Evolutionary conservation across 2,113 vertebrate species (phyloP).

Genomic region (Boleophthalmus pectinirostris): DNA sequence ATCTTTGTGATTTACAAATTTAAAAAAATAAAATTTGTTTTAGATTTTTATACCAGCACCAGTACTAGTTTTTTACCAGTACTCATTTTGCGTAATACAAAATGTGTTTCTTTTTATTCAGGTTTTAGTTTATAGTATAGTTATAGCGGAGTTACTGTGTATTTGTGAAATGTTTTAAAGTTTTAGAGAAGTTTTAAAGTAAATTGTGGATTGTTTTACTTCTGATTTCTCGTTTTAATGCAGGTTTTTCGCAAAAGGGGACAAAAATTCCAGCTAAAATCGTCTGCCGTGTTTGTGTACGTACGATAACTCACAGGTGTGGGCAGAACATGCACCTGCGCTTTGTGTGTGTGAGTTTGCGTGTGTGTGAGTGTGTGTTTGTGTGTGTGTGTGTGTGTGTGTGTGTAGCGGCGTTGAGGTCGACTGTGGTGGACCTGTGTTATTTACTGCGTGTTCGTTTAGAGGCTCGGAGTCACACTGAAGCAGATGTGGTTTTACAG

Average conservation of each 20-base stretch:
- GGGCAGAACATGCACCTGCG: background rate
- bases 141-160: background rate
- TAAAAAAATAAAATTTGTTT: background rate
- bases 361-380: no score
- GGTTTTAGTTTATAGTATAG: background rate
- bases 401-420: background rate
- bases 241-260: no score
- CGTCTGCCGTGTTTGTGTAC: background rate
- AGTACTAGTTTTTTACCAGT: no score
- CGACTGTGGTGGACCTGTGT: conserved; percentile 51
- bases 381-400: no score
- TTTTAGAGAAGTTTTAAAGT: background rate
- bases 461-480: conserved; percentile 53
- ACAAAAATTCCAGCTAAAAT: background rate
- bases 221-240: no score
- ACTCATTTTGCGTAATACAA: background rate
- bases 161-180: background rate
- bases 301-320: background rate
- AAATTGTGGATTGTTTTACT: background rate
- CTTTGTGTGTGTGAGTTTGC: background rate
- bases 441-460: conserved; percentile 58
- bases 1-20: background rate
- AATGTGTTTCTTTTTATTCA: background rate
- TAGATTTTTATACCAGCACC: no score
- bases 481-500: conserved; percentile 68